Evolutionary conservation across 2,113 vertebrate genomes (phyloP).

Genomic region (Cololabis saira): DNA sequence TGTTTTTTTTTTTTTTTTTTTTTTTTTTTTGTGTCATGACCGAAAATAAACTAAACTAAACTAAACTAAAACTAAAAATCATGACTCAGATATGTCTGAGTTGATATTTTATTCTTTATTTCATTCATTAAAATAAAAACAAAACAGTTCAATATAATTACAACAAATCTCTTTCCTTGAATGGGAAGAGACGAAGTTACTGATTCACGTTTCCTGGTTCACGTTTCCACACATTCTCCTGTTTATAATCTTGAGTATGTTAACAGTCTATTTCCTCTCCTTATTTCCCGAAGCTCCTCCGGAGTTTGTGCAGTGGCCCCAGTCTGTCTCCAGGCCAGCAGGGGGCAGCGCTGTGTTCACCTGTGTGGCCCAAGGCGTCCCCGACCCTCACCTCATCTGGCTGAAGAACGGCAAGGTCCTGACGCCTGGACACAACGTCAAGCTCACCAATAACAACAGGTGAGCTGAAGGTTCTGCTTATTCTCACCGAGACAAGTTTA

Average conservation of each 20-base stretch:
- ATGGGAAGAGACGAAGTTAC: no score
- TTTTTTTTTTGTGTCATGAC: no score
- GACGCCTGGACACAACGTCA: conserved; percentile 76
- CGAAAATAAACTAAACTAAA: no score
- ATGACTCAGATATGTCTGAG: no score
- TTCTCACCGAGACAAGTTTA: not conserved
- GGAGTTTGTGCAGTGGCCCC: conserved; percentile 85
- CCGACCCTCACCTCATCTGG: conserved; percentile 82
- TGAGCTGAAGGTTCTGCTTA: conserved; percentile 14
- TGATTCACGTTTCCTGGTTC: no score
- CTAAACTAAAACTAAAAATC: no score
- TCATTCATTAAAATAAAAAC: no score
- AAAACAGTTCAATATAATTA: no score
- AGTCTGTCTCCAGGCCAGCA: conserved; percentile 80
- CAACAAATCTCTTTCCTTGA: no score
- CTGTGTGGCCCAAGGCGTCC: conserved; percentile 81
- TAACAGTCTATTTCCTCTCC: not conserved
- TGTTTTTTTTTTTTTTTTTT: no score
- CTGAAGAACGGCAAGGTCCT: conserved; percentile 84
- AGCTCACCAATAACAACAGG: conserved; percentile 84
- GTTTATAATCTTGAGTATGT: not conserved
- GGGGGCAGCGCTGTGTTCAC: conserved; percentile 83
- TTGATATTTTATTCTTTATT: no score
- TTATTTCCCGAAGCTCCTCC: conserved; percentile 75
- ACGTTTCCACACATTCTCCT: not conserved